These are phyloP conservation scores for Halocaridina rubra DNA, from an alignment of 2,888 invertebrate species.

Conservation along the genomic window DNA sequence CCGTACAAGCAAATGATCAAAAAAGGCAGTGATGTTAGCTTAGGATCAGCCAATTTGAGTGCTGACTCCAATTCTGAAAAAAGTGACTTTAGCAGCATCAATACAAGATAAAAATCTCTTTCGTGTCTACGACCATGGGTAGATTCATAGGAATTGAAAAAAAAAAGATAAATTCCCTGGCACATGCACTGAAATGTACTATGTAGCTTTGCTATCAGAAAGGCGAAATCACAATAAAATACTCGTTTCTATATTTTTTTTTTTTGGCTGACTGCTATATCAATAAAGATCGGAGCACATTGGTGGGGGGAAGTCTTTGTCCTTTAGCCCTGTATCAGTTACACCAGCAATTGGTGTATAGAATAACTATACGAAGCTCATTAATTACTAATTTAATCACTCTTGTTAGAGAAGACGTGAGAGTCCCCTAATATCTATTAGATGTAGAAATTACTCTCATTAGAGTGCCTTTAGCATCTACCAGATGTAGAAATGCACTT, in stretches of 20 bases:
- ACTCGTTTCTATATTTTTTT: too few relatives aligned
- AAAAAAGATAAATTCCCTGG: constrained; percentile 17
- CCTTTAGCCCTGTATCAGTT: constrained; percentile 31
- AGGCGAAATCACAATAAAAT: constrained; percentile 55
- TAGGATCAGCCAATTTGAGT: constrained; percentile 29
- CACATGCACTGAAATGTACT: constrained; percentile 44
- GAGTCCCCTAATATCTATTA: too few relatives aligned
- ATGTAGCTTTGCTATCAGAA: constrained; percentile 39
- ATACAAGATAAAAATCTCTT: constrained; percentile 10
- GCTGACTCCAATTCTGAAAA: constrained; percentile 32
- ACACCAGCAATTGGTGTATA: constrained; percentile 38
- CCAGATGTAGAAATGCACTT: neutral
- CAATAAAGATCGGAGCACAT: constrained; percentile 52
- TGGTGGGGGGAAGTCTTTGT: constrained; percentile 41
- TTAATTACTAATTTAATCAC: too few relatives aligned
- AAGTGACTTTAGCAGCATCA: constrained; percentile 25
- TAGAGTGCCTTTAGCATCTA: too few relatives aligned
- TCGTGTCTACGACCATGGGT: constrained; percentile 25
- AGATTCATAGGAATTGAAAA: too few relatives aligned
- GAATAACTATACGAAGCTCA: too few relatives aligned
- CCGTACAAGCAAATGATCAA: constrained; percentile 35
- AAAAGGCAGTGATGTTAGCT: constrained; percentile 56
- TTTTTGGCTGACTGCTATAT: too few relatives aligned
- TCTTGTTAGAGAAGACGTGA: too few relatives aligned
- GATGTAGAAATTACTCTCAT: too few relatives aligned